Evolutionary conservation across 2,113 vertebrate species (phyloP).

Genomic region (Microcebus griseorufus): DNA sequence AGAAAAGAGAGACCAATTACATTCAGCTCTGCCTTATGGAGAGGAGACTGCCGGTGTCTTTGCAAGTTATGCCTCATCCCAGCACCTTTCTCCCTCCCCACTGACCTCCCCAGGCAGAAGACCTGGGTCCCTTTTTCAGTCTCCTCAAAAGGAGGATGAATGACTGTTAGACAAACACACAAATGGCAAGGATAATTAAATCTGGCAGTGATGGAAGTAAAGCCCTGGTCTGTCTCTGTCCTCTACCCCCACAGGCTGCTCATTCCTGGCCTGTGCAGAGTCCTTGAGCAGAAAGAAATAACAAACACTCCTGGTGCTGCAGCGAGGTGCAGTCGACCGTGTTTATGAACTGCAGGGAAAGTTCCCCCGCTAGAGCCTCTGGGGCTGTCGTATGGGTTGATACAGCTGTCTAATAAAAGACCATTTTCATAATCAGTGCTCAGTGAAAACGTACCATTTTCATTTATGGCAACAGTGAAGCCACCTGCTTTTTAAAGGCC

Average conservation of each 20-base stretch:
- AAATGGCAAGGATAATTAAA: background rate
- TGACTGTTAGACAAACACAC: background rate
- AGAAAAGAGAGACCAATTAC: background rate
- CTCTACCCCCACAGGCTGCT: background rate
- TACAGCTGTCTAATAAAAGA: constrained; percentile 74
- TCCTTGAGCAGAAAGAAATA: constrained; percentile 22
- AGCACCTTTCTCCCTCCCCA: background rate
- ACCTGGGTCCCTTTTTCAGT: background rate
- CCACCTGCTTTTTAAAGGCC: constrained; percentile 81
- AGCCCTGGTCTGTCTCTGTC: background rate
- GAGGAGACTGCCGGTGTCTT: background rate
- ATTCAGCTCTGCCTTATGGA: background rate
- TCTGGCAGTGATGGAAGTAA: constrained; percentile 17
- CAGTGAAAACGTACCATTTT: constrained; percentile 75
- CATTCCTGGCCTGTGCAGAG: background rate
- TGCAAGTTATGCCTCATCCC: background rate
- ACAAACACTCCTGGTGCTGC: background rate
- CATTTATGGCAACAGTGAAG: constrained; percentile 78
- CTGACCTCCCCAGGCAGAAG: background rate
- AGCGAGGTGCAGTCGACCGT: background rate
- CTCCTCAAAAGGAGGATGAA: background rate
- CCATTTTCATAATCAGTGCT: constrained; percentile 73
- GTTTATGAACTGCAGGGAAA: background rate
- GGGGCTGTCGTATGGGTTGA: constrained; percentile 31
- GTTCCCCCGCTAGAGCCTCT: background rate